Evolutionary conservation across 1,140 invertebrate genomes (phyloP), one percentile per base, ranked within the genome.

Genomic region (Aleiodes sp.): DNA sequence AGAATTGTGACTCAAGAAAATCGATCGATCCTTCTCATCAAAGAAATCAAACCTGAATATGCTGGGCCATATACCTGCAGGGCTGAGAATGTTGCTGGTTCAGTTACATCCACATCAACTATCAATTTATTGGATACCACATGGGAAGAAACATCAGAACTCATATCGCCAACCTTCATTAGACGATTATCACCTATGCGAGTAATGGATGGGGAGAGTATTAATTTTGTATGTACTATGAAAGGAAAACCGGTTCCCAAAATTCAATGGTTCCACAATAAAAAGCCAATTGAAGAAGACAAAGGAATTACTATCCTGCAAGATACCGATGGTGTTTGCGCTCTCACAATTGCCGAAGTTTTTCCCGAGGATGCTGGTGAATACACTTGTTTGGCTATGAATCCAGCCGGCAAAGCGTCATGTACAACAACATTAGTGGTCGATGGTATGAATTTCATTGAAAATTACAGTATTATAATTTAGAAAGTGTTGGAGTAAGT

Each of bases 171-270:
- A 19, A 87, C 89, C 71, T 96, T 97, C 75, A 87, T 91, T 12
- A 90, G 90, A 76, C 89, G 89, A 75, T 86, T 96, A 59, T 87
- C 89, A 52, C 90, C 92, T 14, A 84, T 92, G 1, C 91, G 92
- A 75, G 92, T 98, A 6, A 98, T 98, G 95, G 96, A 98, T 83
- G 95, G 95, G 41, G 95, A 98, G 78, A 91, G 94, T 77, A 93
- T 95, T 24, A 88, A 91, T 73, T 89, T 98, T 43, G 91, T 87
- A 65, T 95, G 94, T 76, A 84, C 91, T 73, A 90, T 95, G 24
- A 87, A 86, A 57, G 95, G 94, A n/a, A 90, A 92, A 81, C 95
- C 95, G 12, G 92, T 88, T 29, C 95, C 95, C 3, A 91, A 89
- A 77, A 90, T 97, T 14, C 87, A 90, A 68, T 98, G 96, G 95